Percentiles rank a stretch among this genome's conserved stretches.
Conservation (phyloP, 2,888 invertebrate genomes). For the Noctua fimbriata region DNA sequence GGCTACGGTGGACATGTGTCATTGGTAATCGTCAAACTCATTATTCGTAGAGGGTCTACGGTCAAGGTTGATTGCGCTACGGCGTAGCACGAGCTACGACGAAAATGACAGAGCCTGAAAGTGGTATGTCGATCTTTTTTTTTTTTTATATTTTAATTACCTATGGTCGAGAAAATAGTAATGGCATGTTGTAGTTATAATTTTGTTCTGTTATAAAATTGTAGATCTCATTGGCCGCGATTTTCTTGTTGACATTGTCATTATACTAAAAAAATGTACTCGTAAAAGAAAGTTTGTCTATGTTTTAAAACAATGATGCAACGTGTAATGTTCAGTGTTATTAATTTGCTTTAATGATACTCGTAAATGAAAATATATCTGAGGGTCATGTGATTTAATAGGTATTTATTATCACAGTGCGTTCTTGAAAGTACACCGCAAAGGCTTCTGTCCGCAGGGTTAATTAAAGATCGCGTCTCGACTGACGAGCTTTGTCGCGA, state of each 20-base stretch:
- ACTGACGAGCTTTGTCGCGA: slow-evolving; percentile 50
- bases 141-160: background rate
- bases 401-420: background rate
- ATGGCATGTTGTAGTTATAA: background rate
- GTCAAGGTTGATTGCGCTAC: slow-evolving; percentile 49
- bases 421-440: slow-evolving; percentile 31
- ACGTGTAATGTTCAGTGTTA: background rate
- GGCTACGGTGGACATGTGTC: background rate
- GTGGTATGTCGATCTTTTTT: background rate
- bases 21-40: background rate
- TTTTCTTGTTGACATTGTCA: slow-evolving; percentile 29
- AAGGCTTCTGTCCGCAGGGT: slow-evolving; percentile 48
- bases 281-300: background rate
- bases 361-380: background rate
- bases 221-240: slow-evolving; percentile 41
- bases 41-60: slow-evolving; percentile 49
- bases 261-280: background rate
- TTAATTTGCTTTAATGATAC: background rate
- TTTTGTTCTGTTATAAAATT: background rate
- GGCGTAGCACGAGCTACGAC: slow-evolving; percentile 47
- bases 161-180: background rate
- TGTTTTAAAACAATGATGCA: background rate
- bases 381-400: background rate
- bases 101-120: slow-evolving; percentile 3
- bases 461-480: slow-evolving; percentile 48